These are phyloP conservation scores for Ennomos fuscantarius DNA, from an alignment of 2,888 invertebrate species.

Conservation along the genomic window DNA sequence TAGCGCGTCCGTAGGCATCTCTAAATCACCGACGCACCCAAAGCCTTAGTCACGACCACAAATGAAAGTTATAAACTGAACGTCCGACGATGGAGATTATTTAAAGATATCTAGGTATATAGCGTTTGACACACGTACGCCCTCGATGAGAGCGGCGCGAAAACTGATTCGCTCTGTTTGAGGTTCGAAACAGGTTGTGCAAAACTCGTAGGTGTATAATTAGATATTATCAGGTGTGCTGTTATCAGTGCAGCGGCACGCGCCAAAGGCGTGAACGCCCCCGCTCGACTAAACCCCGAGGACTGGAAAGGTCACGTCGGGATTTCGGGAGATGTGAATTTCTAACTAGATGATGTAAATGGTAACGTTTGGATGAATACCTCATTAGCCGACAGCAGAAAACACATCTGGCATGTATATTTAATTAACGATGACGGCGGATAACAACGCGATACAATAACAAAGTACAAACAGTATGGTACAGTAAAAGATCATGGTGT, in stretches of 20 bases:
- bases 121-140: conserved; percentile 25
- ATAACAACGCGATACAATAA: conserved; percentile 1
- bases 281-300: conserved; percentile 4
- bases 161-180: conserved; percentile 30
- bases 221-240: conserved; percentile 40
- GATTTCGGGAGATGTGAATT: conserved; percentile 7
- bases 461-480: background rate
- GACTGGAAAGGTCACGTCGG: conserved; percentile 16
- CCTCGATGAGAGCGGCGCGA: conserved; percentile 20
- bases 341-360: background rate
- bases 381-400: conserved; percentile 3
- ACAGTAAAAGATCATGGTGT: conserved; percentile 5
- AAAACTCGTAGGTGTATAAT: conserved; percentile 37
- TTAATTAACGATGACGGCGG: conserved; percentile 5
- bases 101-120: conserved; percentile 2
- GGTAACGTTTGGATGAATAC: conserved; percentile 3
- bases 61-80: conserved; percentile 18
- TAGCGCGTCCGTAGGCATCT: conserved; percentile 65
- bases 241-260: conserved; percentile 40
- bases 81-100: conserved; percentile 4
- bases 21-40: conserved; percentile 37
- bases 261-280: conserved; percentile 30
- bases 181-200: conserved; percentile 28
- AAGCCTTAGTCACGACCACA: conserved; percentile 31
- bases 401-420: conserved; percentile 13